These are phyloP conservation scores for Neolamprologus sp. DNA, from an alignment of 2,113 vertebrate genomes.

Conservation along the genomic window DNA sequence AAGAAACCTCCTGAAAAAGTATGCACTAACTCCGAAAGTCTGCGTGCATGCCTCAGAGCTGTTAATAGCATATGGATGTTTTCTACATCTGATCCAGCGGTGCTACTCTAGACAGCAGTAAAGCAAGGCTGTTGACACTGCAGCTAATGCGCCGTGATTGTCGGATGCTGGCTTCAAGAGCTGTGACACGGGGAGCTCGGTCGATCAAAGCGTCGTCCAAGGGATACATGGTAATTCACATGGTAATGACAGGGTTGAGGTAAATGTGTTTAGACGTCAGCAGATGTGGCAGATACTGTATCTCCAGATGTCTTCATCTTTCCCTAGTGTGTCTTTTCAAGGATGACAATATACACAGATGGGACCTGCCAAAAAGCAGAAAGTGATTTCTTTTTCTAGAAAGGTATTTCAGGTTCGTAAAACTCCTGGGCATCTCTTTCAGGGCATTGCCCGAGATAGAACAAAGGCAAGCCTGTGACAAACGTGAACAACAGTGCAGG, in stretches of 20 bases:
- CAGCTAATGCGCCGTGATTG: conserved; percentile 40
- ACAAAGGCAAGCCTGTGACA: not conserved
- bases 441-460: not conserved
- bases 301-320: conserved; percentile 73
- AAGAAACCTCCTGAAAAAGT: not conserved
- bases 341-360: conserved; percentile 55
- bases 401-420: not conserved
- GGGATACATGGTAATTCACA: conserved; percentile 48
- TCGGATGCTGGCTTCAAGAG: not conserved
- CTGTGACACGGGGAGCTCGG: conserved; percentile 1
- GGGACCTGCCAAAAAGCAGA: conserved; percentile 41
- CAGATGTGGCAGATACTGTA: conserved; percentile 67
- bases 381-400: not conserved
- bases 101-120: not conserved
- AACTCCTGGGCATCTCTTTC: conserved; percentile 5
- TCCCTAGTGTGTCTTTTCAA: conserved; percentile 51
- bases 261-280: conserved; percentile 64
- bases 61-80: not conserved
- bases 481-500: not conserved
- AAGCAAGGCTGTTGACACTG: not conserved
- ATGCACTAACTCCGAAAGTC: too few relatives aligned
- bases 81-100: not conserved
- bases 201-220: conserved; percentile 63
- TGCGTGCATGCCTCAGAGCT: not conserved
- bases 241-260: conserved; percentile 46